These are phyloP conservation scores for Magallana ariakensis DNA, from an alignment of 1,140 invertebrate species.

Conservation along the genomic window DNA sequence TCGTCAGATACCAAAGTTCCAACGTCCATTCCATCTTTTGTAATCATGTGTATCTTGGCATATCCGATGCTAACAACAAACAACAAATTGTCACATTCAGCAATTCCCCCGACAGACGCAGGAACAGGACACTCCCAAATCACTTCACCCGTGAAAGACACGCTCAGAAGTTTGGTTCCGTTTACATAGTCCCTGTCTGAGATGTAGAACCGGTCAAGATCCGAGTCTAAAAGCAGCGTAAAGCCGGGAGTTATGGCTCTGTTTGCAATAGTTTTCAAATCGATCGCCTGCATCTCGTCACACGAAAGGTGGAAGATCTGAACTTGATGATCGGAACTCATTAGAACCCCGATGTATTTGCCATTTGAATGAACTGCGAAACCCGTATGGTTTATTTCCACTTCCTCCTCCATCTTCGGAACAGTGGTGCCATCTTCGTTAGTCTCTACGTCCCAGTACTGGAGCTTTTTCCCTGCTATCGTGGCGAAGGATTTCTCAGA, in stretches of 20 bases:
- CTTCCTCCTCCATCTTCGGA: slow-evolving; percentile 10
- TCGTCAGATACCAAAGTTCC: background rate
- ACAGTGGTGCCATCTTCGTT: background rate
- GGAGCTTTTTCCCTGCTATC: background rate
- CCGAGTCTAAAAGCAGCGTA: background rate
- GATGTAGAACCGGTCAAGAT: slow-evolving; percentile 8
- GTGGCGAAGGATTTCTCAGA: slow-evolving; percentile 36
- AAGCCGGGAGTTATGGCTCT: slow-evolving; percentile 1
- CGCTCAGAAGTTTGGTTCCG: slow-evolving; percentile 5
- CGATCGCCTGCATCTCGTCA: background rate
- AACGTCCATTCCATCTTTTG: background rate
- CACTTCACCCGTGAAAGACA: slow-evolving; percentile 13
- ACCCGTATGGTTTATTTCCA: slow-evolving; percentile 19
- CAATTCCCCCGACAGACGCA: slow-evolving; percentile 34
- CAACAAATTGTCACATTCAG: slow-evolving; percentile 4
- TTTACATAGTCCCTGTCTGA: slow-evolving; percentile 35
- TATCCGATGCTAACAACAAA: slow-evolving; percentile 42
- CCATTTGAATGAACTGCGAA: slow-evolving; percentile 24
- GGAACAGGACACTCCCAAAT: slow-evolving; percentile 14
- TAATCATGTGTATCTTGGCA: slow-evolving; percentile 24
- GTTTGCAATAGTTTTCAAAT: slow-evolving; percentile 14
- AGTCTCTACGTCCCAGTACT: slow-evolving; percentile 1
- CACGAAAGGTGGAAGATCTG: slow-evolving; percentile 4
- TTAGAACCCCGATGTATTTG: slow-evolving; percentile 25
- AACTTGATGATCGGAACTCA: slow-evolving; percentile 18